phyloP scores from a whole-genome alignment of 2,797 vertebrate genomes.

The Sparus aurata region DNA sequence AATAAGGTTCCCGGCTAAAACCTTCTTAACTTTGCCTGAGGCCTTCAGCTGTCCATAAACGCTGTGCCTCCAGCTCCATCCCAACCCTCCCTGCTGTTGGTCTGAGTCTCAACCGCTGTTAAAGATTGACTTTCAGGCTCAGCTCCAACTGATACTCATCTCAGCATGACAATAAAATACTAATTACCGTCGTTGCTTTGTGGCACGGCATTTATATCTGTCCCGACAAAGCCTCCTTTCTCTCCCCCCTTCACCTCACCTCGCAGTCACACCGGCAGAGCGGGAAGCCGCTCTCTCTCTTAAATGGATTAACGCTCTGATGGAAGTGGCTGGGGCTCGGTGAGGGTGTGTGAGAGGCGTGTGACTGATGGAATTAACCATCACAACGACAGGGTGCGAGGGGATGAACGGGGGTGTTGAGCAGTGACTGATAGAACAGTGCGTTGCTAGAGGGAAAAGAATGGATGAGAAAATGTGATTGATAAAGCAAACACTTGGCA shows the following conservation, averaged over 20 bases:
- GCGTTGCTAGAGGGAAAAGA: conserved; percentile 64
- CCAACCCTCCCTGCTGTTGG: neutral
- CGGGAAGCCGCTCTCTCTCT: conserved; percentile 62
- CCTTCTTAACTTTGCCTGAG: conserved; percentile 36
- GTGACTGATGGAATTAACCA: conserved; percentile 84
- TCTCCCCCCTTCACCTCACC: conserved; percentile 26
- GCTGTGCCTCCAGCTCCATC: conserved; percentile 28
- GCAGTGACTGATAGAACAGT: conserved; percentile 76
- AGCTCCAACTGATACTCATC: conserved; percentile 22
- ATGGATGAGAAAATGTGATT: conserved; percentile 79
- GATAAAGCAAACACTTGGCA: conserved; percentile 76
- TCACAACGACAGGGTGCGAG: conserved; percentile 67
- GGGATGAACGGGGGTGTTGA: conserved; percentile 70
- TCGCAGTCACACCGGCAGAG: conserved; percentile 57
- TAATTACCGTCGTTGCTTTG: conserved; percentile 66
- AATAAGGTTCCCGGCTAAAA: conserved; percentile 17
- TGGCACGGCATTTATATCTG: conserved; percentile 60
- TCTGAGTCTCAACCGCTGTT: conserved; percentile 15
- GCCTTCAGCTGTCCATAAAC: conserved; percentile 36
- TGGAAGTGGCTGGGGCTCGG: conserved; percentile 70
- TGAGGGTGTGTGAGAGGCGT: conserved; percentile 67
- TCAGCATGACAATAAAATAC: conserved; percentile 41
- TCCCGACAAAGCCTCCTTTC: conserved; percentile 40
- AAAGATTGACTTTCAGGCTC: conserved; percentile 26
- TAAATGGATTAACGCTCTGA: conserved; percentile 79